These are phyloP conservation scores for Neoarius graeffei DNA, from an alignment of 2,113 vertebrate genomes.

Conservation along the genomic window DNA sequence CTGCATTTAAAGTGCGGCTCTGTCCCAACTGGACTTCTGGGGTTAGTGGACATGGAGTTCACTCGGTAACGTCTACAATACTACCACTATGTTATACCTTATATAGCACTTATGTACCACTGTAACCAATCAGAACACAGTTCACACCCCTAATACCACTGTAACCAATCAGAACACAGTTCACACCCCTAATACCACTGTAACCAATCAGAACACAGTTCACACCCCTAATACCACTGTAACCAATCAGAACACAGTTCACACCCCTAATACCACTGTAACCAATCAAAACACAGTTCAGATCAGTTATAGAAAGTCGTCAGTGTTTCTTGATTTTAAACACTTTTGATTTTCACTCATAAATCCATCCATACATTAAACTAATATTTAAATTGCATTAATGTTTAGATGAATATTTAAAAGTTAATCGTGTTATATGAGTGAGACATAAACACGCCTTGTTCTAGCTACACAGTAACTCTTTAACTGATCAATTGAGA, in stretches of 20 bases:
- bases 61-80: neutral
- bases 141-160: neutral
- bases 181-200: too few relatives aligned
- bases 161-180: neutral
- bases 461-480: neutral
- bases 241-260: neutral
- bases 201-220: neutral
- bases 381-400: neutral
- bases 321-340: neutral
- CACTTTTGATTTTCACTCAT: neutral
- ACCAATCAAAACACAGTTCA: neutral
- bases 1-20: neutral
- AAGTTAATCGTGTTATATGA: neutral
- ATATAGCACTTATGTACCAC: neutral
- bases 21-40: neutral
- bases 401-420: neutral
- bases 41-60: neutral
- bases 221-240: neutral
- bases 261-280: too few relatives aligned
- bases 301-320: neutral
- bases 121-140: neutral
- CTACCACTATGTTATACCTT: neutral
- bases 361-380: neutral
- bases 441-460: neutral
- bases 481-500: neutral